Evolutionary conservation across 2,113 vertebrate species (phyloP).

Genomic region (Larimichthys polyactis): DNA sequence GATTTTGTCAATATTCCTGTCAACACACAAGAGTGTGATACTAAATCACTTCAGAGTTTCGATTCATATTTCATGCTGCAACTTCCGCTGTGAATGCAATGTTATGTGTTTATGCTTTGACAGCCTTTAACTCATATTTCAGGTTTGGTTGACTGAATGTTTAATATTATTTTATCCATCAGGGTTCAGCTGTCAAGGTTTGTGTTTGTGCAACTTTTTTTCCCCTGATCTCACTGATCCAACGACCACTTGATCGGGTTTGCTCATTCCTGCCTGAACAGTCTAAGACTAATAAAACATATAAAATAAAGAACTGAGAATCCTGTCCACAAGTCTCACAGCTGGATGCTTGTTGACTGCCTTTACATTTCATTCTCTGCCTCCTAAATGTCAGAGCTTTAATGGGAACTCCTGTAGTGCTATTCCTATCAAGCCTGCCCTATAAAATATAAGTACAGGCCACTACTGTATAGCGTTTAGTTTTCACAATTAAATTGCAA

Average conservation of each 20-base stretch:
- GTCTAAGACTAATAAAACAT: too few relatives aligned
- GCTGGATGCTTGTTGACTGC: neutral
- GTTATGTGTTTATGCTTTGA: neutral
- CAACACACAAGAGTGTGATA: neutral
- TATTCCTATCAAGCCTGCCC: neutral
- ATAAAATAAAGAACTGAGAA: too few relatives aligned
- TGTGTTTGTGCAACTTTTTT: neutral
- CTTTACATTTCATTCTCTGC: neutral
- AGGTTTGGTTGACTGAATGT: neutral
- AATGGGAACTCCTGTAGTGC: neutral
- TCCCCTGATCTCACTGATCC: neutral
- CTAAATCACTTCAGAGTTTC: too few relatives aligned
- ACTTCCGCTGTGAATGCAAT: neutral
- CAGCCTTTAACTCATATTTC: neutral
- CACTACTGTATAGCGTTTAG: neutral
- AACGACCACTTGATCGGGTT: neutral
- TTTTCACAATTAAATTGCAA: neutral
- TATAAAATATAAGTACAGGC: neutral
- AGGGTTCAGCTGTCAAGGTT: neutral
- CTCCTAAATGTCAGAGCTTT: conserved; percentile 15
- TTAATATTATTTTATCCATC: neutral
- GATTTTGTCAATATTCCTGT: too few relatives aligned
- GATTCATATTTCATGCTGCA: too few relatives aligned
- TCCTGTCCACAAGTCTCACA: neutral
- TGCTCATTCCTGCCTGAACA: neutral